Conservation (phyloP, 2,888 invertebrate genomes). For the Acleris literana region DNA sequence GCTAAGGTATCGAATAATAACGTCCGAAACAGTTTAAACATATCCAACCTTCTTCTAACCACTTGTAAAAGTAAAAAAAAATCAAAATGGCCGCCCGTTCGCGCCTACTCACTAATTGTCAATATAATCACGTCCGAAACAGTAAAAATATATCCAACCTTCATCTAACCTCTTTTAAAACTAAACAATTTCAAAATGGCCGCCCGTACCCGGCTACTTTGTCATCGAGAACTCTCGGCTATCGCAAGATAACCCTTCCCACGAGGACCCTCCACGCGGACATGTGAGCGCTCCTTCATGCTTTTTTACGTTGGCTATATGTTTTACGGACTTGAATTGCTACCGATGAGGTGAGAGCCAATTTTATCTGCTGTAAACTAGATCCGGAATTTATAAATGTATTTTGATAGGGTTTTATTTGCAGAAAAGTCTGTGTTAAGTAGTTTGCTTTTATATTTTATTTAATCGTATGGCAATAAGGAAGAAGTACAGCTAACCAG, state of each 20-base stretch:
- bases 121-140: no score
- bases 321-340: slow-evolving; percentile 41
- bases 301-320: slow-evolving; percentile 43
- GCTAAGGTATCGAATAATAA: no score
- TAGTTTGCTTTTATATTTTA: no score
- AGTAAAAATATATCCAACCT: background rate
- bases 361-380: slow-evolving; percentile 10
- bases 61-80: slow-evolving; percentile 1
- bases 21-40: no score
- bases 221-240: slow-evolving; percentile 32
- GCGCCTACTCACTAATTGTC: slow-evolving; percentile 11
- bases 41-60: background rate
- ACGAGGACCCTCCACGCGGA: slow-evolving; percentile 30
- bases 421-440: no score
- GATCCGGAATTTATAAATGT: background rate
- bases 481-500: no score
- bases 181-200: slow-evolving; percentile 31
- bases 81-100: slow-evolving; percentile 24
- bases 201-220: slow-evolving; percentile 17
- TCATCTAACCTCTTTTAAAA: background rate
- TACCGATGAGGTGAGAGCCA: slow-evolving; percentile 20
- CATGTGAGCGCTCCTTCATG: slow-evolving; percentile 41
- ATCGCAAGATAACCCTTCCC: slow-evolving; percentile 36
- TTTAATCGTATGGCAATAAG: no score
- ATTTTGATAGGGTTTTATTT: no score